phyloP scores from a whole-genome alignment of 2,888 invertebrate species.

The Dolichopus griseipennis region DNA sequence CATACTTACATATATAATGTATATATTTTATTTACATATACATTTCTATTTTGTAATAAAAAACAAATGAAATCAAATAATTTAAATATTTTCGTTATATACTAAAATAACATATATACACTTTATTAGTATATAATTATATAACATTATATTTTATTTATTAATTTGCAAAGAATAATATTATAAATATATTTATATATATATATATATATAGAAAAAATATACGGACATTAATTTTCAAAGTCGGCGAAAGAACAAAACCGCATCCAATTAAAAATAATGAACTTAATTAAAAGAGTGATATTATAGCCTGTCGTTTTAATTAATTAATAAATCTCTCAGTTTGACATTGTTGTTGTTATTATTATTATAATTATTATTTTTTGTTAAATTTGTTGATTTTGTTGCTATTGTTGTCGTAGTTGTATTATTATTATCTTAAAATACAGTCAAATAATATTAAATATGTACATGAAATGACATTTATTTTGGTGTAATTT shows the following conservation, averaged over 20 bases:
- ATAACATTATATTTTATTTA: neutral
- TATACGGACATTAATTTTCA: slow-evolving; percentile 22
- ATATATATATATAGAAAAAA: neutral
- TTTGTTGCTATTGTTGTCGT: neutral
- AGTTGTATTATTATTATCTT: neutral
- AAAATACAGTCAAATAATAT: neutral
- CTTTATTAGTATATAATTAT: too few species aligned
- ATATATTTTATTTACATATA: too few species aligned
- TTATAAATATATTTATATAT: neutral
- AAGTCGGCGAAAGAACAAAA: slow-evolving; percentile 28
- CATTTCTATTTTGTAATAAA: too few species aligned
- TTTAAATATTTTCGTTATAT: too few species aligned
- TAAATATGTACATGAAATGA: too few species aligned
- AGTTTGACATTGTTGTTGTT: slow-evolving; percentile 21
- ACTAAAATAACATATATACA: too few species aligned
- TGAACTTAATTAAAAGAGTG: slow-evolving; percentile 30
- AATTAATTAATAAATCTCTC: slow-evolving; percentile 30
- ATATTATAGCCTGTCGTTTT: slow-evolving; percentile 30
- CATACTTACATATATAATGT: too few species aligned
- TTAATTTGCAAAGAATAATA: neutral
- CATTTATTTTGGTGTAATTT: too few species aligned
- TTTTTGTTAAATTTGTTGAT: neutral
- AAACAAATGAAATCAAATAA: too few species aligned
- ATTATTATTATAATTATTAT: neutral
- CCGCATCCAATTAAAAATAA: slow-evolving; percentile 31